Percentiles rank a stretch among this genome's conserved stretches.
Conservation (phyloP, 2,888 invertebrate genomes). For the Drosophila conformis region DNA sequence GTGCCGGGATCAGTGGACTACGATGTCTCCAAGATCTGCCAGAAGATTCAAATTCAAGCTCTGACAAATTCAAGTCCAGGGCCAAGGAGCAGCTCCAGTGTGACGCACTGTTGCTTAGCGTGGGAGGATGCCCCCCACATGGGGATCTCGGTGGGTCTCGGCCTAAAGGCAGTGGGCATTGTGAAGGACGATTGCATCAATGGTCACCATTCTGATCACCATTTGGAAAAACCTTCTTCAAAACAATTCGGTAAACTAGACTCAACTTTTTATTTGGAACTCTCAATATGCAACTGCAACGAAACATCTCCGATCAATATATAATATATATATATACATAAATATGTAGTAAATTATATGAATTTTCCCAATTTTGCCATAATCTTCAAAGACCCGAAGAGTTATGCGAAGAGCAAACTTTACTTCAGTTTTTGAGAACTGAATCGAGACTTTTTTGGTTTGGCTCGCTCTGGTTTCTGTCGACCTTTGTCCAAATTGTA, state of each 20-base stretch:
- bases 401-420: not conserved
- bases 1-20: slow-evolving; percentile 98
- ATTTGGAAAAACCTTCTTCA: slow-evolving; percentile 93
- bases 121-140: slow-evolving; percentile 97
- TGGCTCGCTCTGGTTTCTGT: not conserved
- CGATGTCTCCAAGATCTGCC: slow-evolving; percentile 96
- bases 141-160: slow-evolving; percentile 88
- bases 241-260: slow-evolving; percentile 17
- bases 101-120: slow-evolving; percentile 96
- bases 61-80: slow-evolving; percentile 87
- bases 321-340: slow-evolving; percentile 1
- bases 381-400: not conserved
- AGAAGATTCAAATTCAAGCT: slow-evolving; percentile 95
- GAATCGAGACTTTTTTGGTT: not conserved
- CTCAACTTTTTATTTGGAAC: slow-evolving; percentile 28
- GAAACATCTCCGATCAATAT: slow-evolving; percentile 43
- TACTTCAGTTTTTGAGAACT: not conserved
- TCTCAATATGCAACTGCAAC: slow-evolving; percentile 42
- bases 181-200: slow-evolving; percentile 97
- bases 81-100: slow-evolving; percentile 92
- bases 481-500: not conserved
- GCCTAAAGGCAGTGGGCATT: slow-evolving; percentile 95
- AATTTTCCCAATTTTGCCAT: not conserved
- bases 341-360: not conserved
- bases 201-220: slow-evolving; percentile 95